Percentiles rank a stretch among this genome's conserved stretches.
Conservation (phyloP, 2,888 invertebrate genomes). For the Bugula neritina region DNA sequence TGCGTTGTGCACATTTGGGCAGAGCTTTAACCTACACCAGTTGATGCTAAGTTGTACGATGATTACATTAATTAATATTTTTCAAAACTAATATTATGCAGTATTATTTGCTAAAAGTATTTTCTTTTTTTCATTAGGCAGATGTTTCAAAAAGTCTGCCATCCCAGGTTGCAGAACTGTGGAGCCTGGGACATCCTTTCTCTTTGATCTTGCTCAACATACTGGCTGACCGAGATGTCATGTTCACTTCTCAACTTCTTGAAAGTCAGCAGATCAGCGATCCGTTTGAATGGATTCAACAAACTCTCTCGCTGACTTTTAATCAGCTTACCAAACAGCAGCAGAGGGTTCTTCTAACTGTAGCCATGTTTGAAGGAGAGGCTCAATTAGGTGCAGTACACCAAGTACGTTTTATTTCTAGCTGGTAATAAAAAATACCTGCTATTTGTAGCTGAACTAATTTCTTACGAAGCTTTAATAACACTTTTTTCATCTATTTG, state of each 20-base stretch:
- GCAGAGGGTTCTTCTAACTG: neutral
- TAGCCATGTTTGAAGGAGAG: neutral
- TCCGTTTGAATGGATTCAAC: neutral
- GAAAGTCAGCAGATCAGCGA: neutral
- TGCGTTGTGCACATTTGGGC: too few species aligned
- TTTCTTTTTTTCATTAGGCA: too few species aligned
- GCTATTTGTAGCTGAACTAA: too few species aligned
- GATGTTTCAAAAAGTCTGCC: neutral
- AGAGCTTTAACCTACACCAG: too few species aligned
- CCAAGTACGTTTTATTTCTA: neutral
- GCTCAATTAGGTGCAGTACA: neutral
- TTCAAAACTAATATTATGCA: too few species aligned
- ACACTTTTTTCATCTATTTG: too few species aligned
- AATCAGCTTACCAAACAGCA: neutral
- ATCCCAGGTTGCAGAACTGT: neutral
- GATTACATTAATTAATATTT: too few species aligned
- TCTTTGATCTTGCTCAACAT: neutral
- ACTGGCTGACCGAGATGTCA: neutral
- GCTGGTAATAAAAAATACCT: too few species aligned
- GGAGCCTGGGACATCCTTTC: neutral
- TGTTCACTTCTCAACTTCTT: neutral
- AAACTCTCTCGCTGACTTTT: neutral
- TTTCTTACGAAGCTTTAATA: too few species aligned
- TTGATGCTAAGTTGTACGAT: too few species aligned
- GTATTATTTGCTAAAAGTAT: too few species aligned